Evolutionary conservation across 2,113 vertebrate genomes (phyloP).

Genomic region (Nycticorax nycticorax): DNA sequence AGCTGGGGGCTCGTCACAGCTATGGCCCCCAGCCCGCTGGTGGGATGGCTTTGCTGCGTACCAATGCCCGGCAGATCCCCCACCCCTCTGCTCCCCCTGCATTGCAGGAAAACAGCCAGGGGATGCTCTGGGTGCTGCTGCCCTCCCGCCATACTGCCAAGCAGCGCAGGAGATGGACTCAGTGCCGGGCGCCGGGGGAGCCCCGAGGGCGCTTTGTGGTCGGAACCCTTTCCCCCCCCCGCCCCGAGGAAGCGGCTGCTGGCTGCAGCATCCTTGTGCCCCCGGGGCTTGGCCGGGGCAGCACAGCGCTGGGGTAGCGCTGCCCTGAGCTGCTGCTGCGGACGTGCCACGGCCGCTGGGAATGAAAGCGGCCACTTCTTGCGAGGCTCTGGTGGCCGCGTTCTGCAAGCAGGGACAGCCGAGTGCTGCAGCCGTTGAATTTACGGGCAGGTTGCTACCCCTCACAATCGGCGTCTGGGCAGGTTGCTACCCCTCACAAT

Average conservation of each 20-base stretch:
- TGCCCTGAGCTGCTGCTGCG: background rate
- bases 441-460: background rate
- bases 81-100: background rate
- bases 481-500: too few relatives aligned
- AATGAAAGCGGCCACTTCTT: background rate
- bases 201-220: fast-evolving
- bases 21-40: background rate
- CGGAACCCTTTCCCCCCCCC: background rate
- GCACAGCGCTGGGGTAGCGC: background rate
- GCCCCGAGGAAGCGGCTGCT: background rate
- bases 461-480: background rate
- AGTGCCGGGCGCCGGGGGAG: background rate
- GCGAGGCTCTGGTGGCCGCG: background rate
- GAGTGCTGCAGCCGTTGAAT: background rate
- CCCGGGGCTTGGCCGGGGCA: fast-evolving
- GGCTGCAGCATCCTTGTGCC: background rate
- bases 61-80: background rate
- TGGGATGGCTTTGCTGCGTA: background rate
- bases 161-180: background rate
- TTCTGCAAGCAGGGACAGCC: background rate
- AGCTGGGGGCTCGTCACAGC: fast-evolving
- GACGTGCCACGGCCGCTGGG: fast-evolving
- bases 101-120: background rate
- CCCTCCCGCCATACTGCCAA: background rate
- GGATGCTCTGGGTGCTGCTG: background rate